Conservation (phyloP, 2,113 vertebrate species). For the Leptobrachium leishanense region DNA sequence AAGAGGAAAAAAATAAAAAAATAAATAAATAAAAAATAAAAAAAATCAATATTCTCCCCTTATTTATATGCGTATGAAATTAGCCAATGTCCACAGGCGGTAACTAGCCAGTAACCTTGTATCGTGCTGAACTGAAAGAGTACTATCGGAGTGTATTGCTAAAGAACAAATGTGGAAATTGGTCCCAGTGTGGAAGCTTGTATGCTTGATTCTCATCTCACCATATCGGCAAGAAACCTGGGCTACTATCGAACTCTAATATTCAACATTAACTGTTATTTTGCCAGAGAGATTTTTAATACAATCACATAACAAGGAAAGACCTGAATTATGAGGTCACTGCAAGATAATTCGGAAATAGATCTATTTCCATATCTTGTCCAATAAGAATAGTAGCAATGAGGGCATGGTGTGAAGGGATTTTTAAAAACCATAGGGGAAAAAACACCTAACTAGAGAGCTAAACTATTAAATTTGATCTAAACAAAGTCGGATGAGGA, state of each 20-base stretch:
- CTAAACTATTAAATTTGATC: too few relatives aligned
- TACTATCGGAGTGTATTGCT: not conserved
- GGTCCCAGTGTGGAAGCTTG: not conserved
- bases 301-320: too few relatives aligned
- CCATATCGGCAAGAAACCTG: not conserved
- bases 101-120: constrained; percentile 16
- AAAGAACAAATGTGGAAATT: constrained; percentile 2
- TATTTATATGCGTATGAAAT: constrained; percentile 32
- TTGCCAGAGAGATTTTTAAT: not conserved
- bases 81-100: constrained; percentile 16
- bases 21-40: too few relatives aligned
- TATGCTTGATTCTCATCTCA: not conserved
- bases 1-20: not conserved
- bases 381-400: too few relatives aligned
- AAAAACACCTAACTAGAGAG: too few relatives aligned
- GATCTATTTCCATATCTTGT: too few relatives aligned
- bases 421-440: too few relatives aligned
- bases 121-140: constrained; percentile 1
- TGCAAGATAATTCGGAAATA: too few relatives aligned
- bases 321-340: too few relatives aligned
- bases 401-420: too few relatives aligned
- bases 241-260: not conserved
- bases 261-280: not conserved
- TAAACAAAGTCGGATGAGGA: too few relatives aligned
- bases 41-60: constrained; percentile 24